Base-by-base conservation (phyloP, 2,888 invertebrate species). In the Leptothorax acervorum region DNA sequence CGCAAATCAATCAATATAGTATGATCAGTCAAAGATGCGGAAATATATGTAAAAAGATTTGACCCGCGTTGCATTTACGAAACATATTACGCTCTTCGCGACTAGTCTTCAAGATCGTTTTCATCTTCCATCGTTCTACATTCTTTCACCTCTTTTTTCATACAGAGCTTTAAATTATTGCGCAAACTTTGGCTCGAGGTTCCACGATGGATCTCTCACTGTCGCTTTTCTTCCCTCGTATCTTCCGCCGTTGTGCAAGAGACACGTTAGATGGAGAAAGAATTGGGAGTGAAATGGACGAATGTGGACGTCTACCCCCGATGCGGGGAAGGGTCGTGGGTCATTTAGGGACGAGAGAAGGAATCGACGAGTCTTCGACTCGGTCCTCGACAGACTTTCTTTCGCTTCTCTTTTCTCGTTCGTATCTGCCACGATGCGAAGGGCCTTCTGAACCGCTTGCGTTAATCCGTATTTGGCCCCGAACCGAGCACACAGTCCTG, bases 341-440 rank as follows among this genome's bases (percentile, higher is more conserved):
- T 76, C 82, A 79, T 78, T 35, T 83, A 81, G 55, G 79, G 48
- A 68, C 83, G 87, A 82, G 86, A 85, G 84, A 85, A 86, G 83
- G 18, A 78, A 53, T 60, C 57, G 78, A 70, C 45, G 55, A 68
- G 78, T 63, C 79, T 85, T 83, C 73, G 71, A 68, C 66, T 78
- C 78, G 83, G 79, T 85, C 76, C 78, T 79, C 60, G 55, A 78
- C 51, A 73, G 23, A 70, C 42, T 42, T 18, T 62, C 23, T 31
- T 48, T 82, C 60, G 79, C 63, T 82, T 84, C 68, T 35, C 82
- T 85, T 88, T 87, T 84, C 87, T 84, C 84, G 87, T 83, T 85
- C 68, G 62, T 76, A 66, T 79, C 8, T 51, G 83, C 62, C 62
- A 63, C 48, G 48, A 2, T 45, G 9, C 23, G 35, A 60, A 12